Percentiles rank a stretch among this genome's conserved stretches.
Evolutionary conservation across 35 echinoderm and acorn worm species (phyloP).

Genomic region (Stichopus chloronotus): DNA sequence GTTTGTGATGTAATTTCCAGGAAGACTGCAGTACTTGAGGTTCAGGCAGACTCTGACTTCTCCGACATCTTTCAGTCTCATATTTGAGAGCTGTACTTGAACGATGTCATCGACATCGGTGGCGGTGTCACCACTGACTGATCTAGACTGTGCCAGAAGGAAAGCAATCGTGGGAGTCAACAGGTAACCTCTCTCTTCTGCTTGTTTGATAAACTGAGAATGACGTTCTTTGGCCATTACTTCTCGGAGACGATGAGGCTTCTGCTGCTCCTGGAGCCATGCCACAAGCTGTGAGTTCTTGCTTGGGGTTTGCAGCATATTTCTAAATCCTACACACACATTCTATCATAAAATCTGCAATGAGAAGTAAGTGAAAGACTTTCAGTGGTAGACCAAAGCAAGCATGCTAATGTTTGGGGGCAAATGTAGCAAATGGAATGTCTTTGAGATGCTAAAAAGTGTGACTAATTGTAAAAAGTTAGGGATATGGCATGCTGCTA

Average conservation of each 20-base stretch:
- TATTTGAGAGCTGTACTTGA: slow-evolving; percentile 61
- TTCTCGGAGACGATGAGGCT: slow-evolving; percentile 71
- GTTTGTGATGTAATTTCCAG: slow-evolving; percentile 84
- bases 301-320: slow-evolving; percentile 23
- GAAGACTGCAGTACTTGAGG: slow-evolving; percentile 82
- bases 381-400: no score
- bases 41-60: slow-evolving; percentile 63
- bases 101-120: slow-evolving; percentile 59
- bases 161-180: slow-evolving; percentile 58
- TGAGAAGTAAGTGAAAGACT: no score
- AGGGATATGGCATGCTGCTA: no score
- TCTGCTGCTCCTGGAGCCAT: slow-evolving; percentile 88
- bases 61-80: slow-evolving; percentile 83
- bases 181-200: slow-evolving; percentile 87
- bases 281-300: slow-evolving; percentile 68
- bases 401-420: no score
- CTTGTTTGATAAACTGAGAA: slow-evolving; percentile 71
- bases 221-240: slow-evolving; percentile 92
- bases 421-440: no score
- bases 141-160: slow-evolving; percentile 42
- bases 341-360: no score
- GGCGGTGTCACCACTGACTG: background rate
- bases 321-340: no score
- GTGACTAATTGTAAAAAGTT: no score
- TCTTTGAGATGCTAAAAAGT: no score